Percentiles rank a stretch among this genome's conserved stretches.
Conservation (phyloP, 1,140 invertebrate genomes). For the Drosophila quadrilineata region DNA sequence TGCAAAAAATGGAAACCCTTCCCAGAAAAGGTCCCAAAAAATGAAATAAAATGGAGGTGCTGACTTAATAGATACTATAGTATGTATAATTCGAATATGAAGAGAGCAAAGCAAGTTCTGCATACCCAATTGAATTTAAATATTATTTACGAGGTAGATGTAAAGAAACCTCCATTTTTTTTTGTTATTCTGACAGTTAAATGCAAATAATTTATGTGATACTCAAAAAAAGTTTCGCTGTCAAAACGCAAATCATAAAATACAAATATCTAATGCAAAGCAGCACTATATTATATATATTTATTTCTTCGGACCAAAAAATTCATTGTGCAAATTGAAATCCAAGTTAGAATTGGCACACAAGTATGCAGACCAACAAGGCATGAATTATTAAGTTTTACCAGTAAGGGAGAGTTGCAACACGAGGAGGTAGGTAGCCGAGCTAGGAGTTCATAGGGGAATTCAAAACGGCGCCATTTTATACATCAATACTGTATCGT, state of each 20-base stretch:
- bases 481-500: background rate
- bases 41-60: background rate
- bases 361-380: background rate
- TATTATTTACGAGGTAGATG: too few relatives aligned
- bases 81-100: background rate
- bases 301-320: background rate
- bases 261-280: conserved; percentile 5
- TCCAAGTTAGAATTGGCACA: conserved; percentile 15
- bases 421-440: background rate
- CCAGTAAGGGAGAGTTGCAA: background rate
- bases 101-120: too few relatives aligned
- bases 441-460: too few relatives aligned
- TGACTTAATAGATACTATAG: too few relatives aligned
- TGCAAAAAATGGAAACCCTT: background rate
- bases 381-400: conserved; percentile 27
- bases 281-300: background rate
- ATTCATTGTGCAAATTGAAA: conserved; percentile 19
- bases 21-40: too few relatives aligned
- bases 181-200: background rate
- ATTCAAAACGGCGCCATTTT: conserved; percentile 11
- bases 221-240: conserved; percentile 9
- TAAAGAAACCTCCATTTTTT: too few relatives aligned
- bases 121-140: too few relatives aligned
- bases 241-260: conserved; percentile 11
- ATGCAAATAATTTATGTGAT: conserved; percentile 9